phyloP scores from a whole-genome alignment of 1,140 invertebrate species.

The Drosophila carrolli region DNA sequence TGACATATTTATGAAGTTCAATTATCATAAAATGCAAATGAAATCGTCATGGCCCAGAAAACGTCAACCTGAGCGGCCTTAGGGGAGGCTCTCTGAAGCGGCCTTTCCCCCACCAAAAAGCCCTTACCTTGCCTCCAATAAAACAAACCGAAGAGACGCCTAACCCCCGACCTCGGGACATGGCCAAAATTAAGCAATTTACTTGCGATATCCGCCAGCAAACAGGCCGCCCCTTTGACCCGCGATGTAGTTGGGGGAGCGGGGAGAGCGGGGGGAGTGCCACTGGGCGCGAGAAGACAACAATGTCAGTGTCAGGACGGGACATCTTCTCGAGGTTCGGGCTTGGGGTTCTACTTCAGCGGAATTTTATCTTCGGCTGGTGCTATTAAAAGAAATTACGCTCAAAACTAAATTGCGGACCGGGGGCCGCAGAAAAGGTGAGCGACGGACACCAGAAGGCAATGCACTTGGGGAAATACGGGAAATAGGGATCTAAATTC shows the following conservation, averaged over 20 bases:
- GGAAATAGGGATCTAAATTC: too few species aligned
- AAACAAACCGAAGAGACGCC: conserved; percentile 73
- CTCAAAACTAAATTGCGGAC: conserved; percentile 83
- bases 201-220: conserved; percentile 75
- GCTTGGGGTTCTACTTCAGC: conserved; percentile 39
- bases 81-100: conserved; percentile 5
- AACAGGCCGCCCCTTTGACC: conserved; percentile 56
- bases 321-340: conserved; percentile 13
- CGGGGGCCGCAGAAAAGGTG: conserved; percentile 62
- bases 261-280: conserved; percentile 5
- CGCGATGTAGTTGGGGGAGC: conserved; percentile 26
- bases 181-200: conserved; percentile 82
- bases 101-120: conserved; percentile 10
- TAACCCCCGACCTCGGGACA: conserved; percentile 56
- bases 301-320: conserved; percentile 37
- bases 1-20: conserved; percentile 84
- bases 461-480: background rate
- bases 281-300: conserved; percentile 37
- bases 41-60: conserved; percentile 81
- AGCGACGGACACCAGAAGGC: conserved; percentile 32
- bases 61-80: conserved; percentile 68
- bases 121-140: conserved; percentile 55
- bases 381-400: conserved; percentile 84
- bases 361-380: conserved; percentile 77
- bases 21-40: conserved; percentile 84